Conservation (phyloP, 2,888 invertebrate species). For the Caenorhabditis virilis region DNA sequence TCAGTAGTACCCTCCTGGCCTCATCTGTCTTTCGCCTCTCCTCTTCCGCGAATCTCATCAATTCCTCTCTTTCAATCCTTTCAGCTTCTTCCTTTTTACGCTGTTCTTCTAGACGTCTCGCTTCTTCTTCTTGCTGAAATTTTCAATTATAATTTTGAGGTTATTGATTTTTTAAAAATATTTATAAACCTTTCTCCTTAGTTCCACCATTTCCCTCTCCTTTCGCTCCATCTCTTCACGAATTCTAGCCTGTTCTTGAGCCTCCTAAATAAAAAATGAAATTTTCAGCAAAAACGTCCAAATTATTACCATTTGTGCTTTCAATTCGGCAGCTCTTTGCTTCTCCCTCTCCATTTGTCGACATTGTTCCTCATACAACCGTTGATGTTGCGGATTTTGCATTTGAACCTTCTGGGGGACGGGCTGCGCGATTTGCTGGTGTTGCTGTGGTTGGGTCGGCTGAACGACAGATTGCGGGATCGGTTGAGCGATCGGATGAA, state of each 20-base stretch:
- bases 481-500: slow-evolving; percentile 15
- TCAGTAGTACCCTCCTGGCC: slow-evolving; percentile 6
- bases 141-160: no score
- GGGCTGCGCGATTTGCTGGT: neutral
- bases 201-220: neutral
- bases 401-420: slow-evolving; percentile 10
- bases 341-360: slow-evolving; percentile 29
- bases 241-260: slow-evolving; percentile 5
- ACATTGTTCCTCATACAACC: slow-evolving; percentile 20
- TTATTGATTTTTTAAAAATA: no score
- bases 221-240: slow-evolving; percentile 10
- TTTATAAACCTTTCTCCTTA: slow-evolving; percentile 3
- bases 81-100: slow-evolving; percentile 24
- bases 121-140: slow-evolving; percentile 18
- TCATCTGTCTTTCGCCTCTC: slow-evolving; percentile 22
- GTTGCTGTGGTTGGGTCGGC: slow-evolving; percentile 4
- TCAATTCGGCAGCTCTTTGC: slow-evolving; percentile 8
- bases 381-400: no score
- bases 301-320: slow-evolving; percentile 17
- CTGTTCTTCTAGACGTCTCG: slow-evolving; percentile 18
- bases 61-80: slow-evolving; percentile 20
- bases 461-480: slow-evolving; percentile 12
- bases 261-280: neutral
- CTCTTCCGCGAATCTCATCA: slow-evolving; percentile 35
- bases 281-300: slow-evolving; percentile 6